phyloP scores from a whole-genome alignment of 2,797 vertebrate genomes.

The Orientallactaga sibirica region DNA sequence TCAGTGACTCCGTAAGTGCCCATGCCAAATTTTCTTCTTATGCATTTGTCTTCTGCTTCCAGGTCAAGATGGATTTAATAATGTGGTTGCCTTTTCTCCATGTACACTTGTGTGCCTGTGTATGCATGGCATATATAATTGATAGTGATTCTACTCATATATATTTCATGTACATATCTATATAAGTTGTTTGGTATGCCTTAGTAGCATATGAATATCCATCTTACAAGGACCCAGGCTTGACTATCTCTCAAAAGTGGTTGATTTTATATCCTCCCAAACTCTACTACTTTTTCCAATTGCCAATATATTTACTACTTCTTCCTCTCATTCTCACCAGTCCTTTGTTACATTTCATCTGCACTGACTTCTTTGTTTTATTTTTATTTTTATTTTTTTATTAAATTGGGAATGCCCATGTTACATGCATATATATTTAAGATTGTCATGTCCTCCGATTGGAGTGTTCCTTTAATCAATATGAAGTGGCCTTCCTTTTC shows the following conservation, averaged over 20 bases:
- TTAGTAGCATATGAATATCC: background rate
- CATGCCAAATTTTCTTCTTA: background rate
- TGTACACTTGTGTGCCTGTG: background rate
- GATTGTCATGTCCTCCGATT: too few species aligned
- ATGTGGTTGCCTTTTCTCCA: background rate
- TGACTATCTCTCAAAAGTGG: background rate
- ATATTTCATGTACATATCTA: background rate
- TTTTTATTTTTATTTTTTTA: too few species aligned
- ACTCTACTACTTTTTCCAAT: background rate
- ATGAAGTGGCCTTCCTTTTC: too few species aligned
- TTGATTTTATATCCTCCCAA: background rate
- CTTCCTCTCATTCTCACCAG: background rate
- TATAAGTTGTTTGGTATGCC: background rate
- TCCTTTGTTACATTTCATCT: background rate
- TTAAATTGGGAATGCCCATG: too few species aligned
- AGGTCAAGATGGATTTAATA: background rate
- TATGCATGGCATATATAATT: background rate
- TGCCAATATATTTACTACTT: background rate
- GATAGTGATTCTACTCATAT: background rate
- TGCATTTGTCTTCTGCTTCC: background rate
- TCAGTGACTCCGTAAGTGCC: background rate
- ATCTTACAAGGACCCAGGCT: background rate
- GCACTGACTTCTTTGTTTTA: too few species aligned
- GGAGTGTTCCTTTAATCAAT: too few species aligned
- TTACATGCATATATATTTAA: too few species aligned